Base-by-base conservation (phyloP, 2,113 vertebrate species). In the Pterophyllum scalare region DNA sequence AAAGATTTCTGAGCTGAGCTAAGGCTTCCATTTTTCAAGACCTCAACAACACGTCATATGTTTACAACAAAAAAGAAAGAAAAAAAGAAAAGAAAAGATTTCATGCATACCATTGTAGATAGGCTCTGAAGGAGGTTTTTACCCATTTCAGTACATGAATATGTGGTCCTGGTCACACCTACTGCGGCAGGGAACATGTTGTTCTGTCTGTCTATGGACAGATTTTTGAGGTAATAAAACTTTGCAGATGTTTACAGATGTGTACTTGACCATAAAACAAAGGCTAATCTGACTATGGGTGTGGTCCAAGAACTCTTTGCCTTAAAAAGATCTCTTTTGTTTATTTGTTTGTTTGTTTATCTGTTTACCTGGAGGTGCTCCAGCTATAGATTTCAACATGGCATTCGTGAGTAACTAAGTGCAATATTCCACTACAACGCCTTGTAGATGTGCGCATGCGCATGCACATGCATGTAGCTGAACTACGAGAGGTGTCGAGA, bases 211-310 rank as follows among this genome's bases (percentile, higher is more conserved):
- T 26, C 22, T 46, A 0, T 67, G 14, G 8, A 67, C 14, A 12
- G 9, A 28, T 70, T 49, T 70, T 52, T 70, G 24, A 52, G 65
- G 24, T 52, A 10, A 70, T 52, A 24, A 70, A 28, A 70, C 22
- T 49, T 67, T 49, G 19, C 22, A 49, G 26, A 70, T 49, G 64
- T 67, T 1, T 5, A 49, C 40, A 46, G 5, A 49, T 49, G 43
- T 28, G 43, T 70, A 70, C 24, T 49, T 70, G 65, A 70, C 65
- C 49, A 70, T 70, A 15, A 70, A 70, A 70, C 17, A 70, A 70
- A 70, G 49, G 43, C 10, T 20, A 70, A 70, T 28, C 43, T 19
- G 26, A 70, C 43, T 24, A 70, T 70, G 15, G 65, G 26, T 8
- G 24, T 31, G 10, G 26, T 52, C 10, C 17, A 70, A 70, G 43